Percentiles rank a stretch among this genome's conserved stretches.
phyloP scores from a whole-genome alignment of 2,797 vertebrate species.

The Phoeniculus purpureus region DNA sequence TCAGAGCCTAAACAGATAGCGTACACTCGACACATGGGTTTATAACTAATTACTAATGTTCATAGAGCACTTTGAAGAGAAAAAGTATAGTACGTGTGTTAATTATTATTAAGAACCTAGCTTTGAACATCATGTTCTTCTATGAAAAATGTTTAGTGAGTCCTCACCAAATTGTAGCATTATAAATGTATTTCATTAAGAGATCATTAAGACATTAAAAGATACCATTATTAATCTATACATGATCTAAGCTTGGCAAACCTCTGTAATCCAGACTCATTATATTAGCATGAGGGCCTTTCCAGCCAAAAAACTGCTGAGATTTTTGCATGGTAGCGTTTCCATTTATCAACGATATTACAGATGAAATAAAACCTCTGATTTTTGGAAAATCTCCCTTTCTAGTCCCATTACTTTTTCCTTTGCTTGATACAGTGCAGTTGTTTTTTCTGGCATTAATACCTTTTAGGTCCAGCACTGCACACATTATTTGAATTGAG shows the following conservation, averaged over 20 bases:
- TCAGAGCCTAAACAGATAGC: slow-evolving; percentile 62
- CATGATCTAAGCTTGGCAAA: slow-evolving; percentile 71
- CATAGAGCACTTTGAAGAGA: slow-evolving; percentile 63
- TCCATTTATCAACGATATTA: slow-evolving; percentile 71
- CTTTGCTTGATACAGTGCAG: slow-evolving; percentile 66
- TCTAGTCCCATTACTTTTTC: slow-evolving; percentile 65
- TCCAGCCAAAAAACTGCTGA: slow-evolving; percentile 57
- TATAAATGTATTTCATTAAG: slow-evolving; percentile 69
- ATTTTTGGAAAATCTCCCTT: slow-evolving; percentile 70
- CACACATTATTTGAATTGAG: slow-evolving; percentile 64
- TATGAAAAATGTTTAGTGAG: slow-evolving; percentile 47
- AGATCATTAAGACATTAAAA: slow-evolving; percentile 67
- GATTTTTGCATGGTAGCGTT: slow-evolving; percentile 72
- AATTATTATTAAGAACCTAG: slow-evolving; percentile 65
- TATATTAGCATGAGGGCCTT: slow-evolving; percentile 53
- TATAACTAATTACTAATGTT: slow-evolving; percentile 61
- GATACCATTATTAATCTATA: slow-evolving; percentile 67
- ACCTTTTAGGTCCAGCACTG: slow-evolving; percentile 47
- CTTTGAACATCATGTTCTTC: slow-evolving; percentile 61
- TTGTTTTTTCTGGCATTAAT: slow-evolving; percentile 75
- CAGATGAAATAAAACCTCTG: slow-evolving; percentile 73
- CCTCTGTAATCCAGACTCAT: slow-evolving; percentile 50
- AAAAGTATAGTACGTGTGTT: slow-evolving; percentile 40
- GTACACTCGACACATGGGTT: not conserved
- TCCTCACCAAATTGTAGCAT: slow-evolving; percentile 48